Evolutionary conservation across 2,888 invertebrate genomes (phyloP).

Genomic region (Beris chalybata): DNA sequence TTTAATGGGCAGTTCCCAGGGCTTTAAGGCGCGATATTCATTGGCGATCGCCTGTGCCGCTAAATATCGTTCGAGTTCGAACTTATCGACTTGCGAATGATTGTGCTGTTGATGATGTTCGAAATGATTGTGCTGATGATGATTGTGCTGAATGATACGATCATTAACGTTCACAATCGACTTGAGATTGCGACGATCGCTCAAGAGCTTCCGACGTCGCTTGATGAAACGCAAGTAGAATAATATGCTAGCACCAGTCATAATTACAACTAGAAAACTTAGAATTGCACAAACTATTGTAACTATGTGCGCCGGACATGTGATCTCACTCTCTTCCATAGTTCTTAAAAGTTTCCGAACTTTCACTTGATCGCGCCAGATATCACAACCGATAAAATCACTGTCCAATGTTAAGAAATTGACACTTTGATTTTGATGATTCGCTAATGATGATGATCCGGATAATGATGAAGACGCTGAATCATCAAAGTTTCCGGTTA

Average conservation of each 20-base stretch:
- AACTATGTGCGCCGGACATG: constrained; percentile 56
- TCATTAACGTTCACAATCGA: constrained; percentile 56
- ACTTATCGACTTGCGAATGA: constrained; percentile 49
- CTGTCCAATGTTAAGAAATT: constrained; percentile 49
- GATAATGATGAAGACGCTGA: constrained; percentile 18
- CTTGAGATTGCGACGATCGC: constrained; percentile 53
- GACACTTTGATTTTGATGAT: constrained; percentile 21
- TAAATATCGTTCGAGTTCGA: constrained; percentile 55
- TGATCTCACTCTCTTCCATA: constrained; percentile 55
- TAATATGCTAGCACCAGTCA: constrained; percentile 54
- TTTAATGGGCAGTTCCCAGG: constrained; percentile 56
- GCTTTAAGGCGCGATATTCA: constrained; percentile 55
- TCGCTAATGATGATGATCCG: not conserved
- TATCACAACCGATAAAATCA: constrained; percentile 54
- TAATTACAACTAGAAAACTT: constrained; percentile 52
- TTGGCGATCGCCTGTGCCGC: constrained; percentile 56
- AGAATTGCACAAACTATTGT: constrained; percentile 56
- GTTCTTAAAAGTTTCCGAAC: constrained; percentile 49
- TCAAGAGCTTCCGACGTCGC: constrained; percentile 50
- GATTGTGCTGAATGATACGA: constrained; percentile 54
- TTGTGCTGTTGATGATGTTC: constrained; percentile 41
- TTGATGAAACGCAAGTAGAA: constrained; percentile 54
- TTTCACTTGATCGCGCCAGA: constrained; percentile 50
- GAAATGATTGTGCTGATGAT: constrained; percentile 42
- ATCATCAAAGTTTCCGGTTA: constrained; percentile 53